Evolutionary conservation across 2,113 vertebrate genomes (phyloP).

Genomic region (Sisor rabdophorus): DNA sequence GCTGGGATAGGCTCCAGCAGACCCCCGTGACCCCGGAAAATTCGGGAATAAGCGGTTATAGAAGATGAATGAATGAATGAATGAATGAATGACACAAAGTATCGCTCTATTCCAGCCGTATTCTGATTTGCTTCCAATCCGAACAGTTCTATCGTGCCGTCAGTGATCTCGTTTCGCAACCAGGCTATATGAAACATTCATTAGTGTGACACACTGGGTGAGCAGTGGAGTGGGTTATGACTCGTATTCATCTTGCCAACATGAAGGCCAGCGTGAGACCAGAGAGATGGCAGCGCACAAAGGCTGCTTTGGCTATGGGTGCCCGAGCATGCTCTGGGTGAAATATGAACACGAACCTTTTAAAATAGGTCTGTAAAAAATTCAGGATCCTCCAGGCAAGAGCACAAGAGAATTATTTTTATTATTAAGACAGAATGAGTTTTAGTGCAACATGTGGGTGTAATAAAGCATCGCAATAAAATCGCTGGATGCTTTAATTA

Average conservation of each 20-base stretch:
- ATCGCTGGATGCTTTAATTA: neutral
- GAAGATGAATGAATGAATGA: no score
- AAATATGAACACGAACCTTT: constrained; percentile 4
- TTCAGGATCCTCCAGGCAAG: constrained; percentile 6
- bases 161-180: neutral
- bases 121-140: neutral
- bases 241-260: constrained; percentile 9
- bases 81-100: neutral
- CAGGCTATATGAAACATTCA: constrained; percentile 37
- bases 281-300: constrained; percentile 15
- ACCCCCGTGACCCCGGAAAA: no score
- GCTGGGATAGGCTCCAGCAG: no score
- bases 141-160: no score
- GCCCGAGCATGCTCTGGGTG: neutral
- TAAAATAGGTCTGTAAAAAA: constrained; percentile 18
- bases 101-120: neutral
- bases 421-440: constrained; percentile 17
- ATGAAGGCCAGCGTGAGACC: constrained; percentile 14
- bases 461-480: constrained; percentile 12
- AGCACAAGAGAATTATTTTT: neutral
- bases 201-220: constrained; percentile 19
- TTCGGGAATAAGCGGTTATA: no score
- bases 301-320: neutral
- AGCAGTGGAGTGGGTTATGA: neutral
- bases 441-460: neutral